Base-by-base conservation (phyloP, 2,113 vertebrate species). In the Marmota monax region DNA sequence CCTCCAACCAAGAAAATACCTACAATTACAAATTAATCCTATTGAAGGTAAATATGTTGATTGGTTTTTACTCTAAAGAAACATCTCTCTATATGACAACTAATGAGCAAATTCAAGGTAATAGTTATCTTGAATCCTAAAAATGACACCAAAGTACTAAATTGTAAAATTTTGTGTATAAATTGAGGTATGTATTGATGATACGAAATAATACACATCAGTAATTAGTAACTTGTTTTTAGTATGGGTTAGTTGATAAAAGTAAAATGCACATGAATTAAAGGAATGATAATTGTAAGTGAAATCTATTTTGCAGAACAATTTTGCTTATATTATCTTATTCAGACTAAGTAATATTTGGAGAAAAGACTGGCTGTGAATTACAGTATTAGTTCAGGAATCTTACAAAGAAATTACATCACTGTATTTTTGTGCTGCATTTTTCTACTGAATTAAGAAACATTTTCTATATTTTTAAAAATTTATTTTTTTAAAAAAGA, bases 71-170 rank as follows among this genome's bases (percentile, higher is more conserved):
- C 17, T 72, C 29, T 14, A 84, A 45, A 67, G 27, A 77, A 94
- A 56, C 5, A 42, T 53, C 22, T 56, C 23, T 93, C 16, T 45
- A 4, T 61, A 9, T 86, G 56, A 92, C 45, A 96, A 88, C 7
- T 42, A 89, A 80, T 25, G 34, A 85, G 11, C 22, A 89, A 88
- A 89, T 48, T 86, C 32, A 89, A 95, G 32, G 16, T 74, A 88
- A 84, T 74, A 83, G 86, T 37, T 63, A 87, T 3, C 56, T 58
- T 23, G 56, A 76, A 51, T 65, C 7, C 39, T 78, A 53, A 70
- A 85, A 78, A 90, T 84, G 22, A 58, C 37, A 39, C 32, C 69
- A 6, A 80, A 3, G 3, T 72, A 84, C n/a, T 96, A n/a, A 92
- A 79, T 74, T 45, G 53, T 34, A 92, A 39, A 58, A 42, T 20